Percentiles rank a stretch among this genome's conserved stretches.
Evolutionary conservation across 2,113 vertebrate species (phyloP).

Genomic region (Ivindomyrus marchei): DNA sequence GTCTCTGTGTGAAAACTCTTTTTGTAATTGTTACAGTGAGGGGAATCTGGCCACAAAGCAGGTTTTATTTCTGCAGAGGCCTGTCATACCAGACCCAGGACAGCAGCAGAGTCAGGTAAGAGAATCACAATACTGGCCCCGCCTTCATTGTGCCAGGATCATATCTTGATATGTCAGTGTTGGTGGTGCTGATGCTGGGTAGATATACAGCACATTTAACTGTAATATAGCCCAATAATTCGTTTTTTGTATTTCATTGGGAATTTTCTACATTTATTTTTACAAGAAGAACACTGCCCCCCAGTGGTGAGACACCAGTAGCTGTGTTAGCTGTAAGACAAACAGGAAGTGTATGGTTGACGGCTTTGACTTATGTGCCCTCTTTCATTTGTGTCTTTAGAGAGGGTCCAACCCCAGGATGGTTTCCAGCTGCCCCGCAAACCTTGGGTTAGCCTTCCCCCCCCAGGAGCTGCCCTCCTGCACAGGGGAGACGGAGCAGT

Average conservation of each 20-base stretch:
- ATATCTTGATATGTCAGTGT: neutral
- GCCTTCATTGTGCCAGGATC: neutral
- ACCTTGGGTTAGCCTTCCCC: conserved; percentile 29
- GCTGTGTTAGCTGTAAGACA: neutral
- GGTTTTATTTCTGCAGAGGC: conserved; percentile 90
- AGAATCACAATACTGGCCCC: neutral
- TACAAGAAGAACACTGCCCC: neutral
- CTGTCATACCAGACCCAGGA: conserved; percentile 52
- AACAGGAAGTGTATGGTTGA: neutral
- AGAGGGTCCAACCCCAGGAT: conserved; percentile 26
- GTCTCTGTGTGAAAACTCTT: neutral
- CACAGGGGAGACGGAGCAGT: conserved; percentile 55
- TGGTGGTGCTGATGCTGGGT: neutral
- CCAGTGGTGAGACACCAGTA: neutral
- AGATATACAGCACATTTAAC: neutral
- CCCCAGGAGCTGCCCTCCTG: conserved; percentile 38
- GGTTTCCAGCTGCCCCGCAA: conserved; percentile 44
- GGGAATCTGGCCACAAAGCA: conserved; percentile 95
- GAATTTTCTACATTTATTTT: conserved; percentile 1
- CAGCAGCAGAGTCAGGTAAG: conserved; percentile 49
- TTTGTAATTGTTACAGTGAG: conserved; percentile 65
- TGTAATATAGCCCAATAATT: neutral
- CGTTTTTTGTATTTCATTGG: neutral
- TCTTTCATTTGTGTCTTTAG: conserved; percentile 29
- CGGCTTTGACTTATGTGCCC: neutral